Conservation (phyloP, 2,888 invertebrate species). For the Tupiocoris notatus region DNA sequence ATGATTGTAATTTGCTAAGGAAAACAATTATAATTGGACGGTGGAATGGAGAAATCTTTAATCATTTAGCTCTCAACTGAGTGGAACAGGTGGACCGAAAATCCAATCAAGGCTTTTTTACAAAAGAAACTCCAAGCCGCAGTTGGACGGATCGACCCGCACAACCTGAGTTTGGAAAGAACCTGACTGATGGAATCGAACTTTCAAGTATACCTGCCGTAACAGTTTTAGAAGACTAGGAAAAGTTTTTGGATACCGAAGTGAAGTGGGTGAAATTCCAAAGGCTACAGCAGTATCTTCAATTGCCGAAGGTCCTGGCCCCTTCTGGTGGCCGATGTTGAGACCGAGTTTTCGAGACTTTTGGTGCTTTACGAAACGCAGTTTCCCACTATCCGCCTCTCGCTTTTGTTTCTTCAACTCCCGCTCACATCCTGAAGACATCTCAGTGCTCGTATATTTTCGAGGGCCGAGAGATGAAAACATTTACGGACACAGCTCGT, state of each 20-base stretch:
- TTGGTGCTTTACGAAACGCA: background rate
- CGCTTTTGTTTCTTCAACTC: background rate
- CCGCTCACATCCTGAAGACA: background rate
- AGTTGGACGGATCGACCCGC: background rate
- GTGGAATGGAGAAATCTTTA: too few species aligned
- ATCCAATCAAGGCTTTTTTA: background rate
- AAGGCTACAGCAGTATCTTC: background rate
- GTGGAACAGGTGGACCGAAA: background rate
- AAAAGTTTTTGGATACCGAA: background rate
- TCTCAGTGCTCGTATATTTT: background rate
- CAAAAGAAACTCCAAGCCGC: background rate
- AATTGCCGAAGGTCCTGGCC: background rate
- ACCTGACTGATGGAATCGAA: background rate
- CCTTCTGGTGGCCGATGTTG: background rate
- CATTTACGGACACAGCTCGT: background rate
- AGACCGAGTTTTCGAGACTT: background rate
- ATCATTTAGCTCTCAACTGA: background rate
- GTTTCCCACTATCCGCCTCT: background rate
- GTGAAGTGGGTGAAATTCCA: background rate
- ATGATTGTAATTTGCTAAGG: too few species aligned
- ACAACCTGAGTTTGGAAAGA: background rate
- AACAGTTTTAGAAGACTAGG: background rate
- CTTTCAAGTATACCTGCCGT: background rate
- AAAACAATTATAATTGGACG: too few species aligned
- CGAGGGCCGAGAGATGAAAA: background rate